Percentiles rank a stretch among this genome's conserved stretches.
Evolutionary conservation across 2,888 invertebrate genomes (phyloP).

Genomic region (Meiosimyza platycephala): DNA sequence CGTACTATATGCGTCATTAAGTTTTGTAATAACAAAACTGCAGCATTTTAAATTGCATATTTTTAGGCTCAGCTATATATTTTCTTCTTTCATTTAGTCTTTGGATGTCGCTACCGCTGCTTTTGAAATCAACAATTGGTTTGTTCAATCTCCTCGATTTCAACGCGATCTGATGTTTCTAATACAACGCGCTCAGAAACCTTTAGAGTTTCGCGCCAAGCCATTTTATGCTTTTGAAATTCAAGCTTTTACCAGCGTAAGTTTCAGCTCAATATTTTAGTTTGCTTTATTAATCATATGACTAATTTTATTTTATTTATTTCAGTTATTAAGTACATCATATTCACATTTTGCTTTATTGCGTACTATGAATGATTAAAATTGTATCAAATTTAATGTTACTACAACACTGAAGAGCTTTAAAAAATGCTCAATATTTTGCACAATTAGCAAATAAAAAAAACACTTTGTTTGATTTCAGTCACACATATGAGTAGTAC

Average conservation of each 20-base stretch:
- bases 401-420: too few species aligned
- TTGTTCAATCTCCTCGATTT: constrained; percentile 46
- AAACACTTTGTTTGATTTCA: too few species aligned
- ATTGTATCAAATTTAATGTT: too few species aligned
- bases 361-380: constrained; percentile 49
- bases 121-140: constrained; percentile 56
- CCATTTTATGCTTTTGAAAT: constrained; percentile 57
- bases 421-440: too few species aligned
- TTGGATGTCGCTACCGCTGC: constrained; percentile 57
- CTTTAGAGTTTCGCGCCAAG: constrained; percentile 53
- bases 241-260: constrained; percentile 58
- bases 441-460: too few species aligned
- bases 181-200: constrained; percentile 57
- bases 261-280: not conserved
- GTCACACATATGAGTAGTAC: too few species aligned
- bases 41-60: too few species aligned
- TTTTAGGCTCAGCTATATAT: not conserved
- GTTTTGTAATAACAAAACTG: too few species aligned
- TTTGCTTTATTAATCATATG: not conserved
- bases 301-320: constrained; percentile 8
- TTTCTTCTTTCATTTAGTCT: constrained; percentile 49
- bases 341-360: constrained; percentile 52
- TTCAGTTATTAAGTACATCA: constrained; percentile 54
- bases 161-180: constrained; percentile 55
- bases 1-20: not conserved